These are phyloP conservation scores for Ips nitidus DNA, from an alignment of 1,140 invertebrate genomes.

Conservation along the genomic window DNA sequence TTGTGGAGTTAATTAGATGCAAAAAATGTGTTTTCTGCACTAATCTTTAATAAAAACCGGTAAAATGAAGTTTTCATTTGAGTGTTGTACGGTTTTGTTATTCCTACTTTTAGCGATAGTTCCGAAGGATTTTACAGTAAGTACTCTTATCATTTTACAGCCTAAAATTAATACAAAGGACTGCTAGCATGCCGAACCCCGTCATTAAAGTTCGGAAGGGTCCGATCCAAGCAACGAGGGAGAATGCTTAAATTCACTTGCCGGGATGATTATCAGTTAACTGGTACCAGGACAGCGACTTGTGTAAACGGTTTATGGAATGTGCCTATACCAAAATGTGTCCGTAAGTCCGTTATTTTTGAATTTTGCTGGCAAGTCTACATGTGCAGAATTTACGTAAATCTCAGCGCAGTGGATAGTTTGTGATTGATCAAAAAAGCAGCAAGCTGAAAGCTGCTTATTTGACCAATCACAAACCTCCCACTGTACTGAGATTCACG, in stretches of 20 bases:
- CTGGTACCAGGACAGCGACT: conserved; percentile 44
- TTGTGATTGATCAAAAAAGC: too few relatives aligned
- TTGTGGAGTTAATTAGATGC: too few relatives aligned
- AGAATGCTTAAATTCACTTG: conserved; percentile 45
- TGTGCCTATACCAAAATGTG: conserved; percentile 44
- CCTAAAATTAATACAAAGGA: neutral
- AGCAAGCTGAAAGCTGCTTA: too few relatives aligned
- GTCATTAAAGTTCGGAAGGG: conserved; percentile 38
- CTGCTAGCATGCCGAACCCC: conserved; percentile 14
- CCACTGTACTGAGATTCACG: too few relatives aligned
- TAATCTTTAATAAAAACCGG: too few relatives aligned
- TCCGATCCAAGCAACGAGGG: conserved; percentile 39
- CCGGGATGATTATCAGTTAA: conserved; percentile 43
- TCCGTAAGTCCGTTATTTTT: conserved; percentile 42
- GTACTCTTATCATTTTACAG: neutral
- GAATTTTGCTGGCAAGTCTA: neutral
- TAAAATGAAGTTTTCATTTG: too few relatives aligned
- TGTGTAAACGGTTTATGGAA: conserved; percentile 46
- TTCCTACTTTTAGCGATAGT: too few relatives aligned
- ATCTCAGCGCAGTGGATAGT: too few relatives aligned
- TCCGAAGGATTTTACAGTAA: neutral
- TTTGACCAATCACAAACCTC: too few relatives aligned
- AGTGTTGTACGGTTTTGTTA: too few relatives aligned
- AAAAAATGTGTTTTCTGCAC: too few relatives aligned
- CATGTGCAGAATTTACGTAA: too few relatives aligned